Percentiles rank a stretch among this genome's conserved stretches.
Evolutionary conservation across 1,140 invertebrate species (phyloP).

Genomic region (Nasonia vitripennis): DNA sequence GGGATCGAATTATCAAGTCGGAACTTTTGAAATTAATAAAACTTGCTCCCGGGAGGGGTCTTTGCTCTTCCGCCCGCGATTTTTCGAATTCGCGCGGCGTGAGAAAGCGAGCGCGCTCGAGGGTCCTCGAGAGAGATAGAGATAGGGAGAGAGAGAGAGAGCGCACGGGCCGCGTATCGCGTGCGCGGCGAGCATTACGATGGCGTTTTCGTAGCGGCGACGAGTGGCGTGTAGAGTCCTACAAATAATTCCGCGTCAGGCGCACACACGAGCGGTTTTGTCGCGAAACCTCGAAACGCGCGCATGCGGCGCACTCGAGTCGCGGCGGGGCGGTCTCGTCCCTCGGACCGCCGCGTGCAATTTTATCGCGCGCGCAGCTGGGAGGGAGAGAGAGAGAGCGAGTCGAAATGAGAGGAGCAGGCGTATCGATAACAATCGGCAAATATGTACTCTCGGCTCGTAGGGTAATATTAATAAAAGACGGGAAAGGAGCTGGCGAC

Average conservation of each 20-base stretch:
- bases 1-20: conserved; percentile 70
- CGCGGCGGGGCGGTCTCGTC: background rate
- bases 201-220: conserved; percentile 18
- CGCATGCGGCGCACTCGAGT: too few relatives aligned
- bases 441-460: conserved; percentile 27
- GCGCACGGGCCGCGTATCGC: too few relatives aligned
- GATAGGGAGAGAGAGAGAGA: too few relatives aligned
- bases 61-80: too few relatives aligned
- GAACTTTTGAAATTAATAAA: conserved; percentile 73
- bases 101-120: background rate
- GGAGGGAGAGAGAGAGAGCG: too few relatives aligned
- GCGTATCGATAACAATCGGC: background rate
- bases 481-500: conserved; percentile 13
- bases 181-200: background rate
- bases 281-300: background rate
- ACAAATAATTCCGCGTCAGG: conserved; percentile 43
- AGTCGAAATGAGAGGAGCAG: too few relatives aligned
- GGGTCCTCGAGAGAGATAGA: conserved; percentile 27
- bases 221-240: conserved; percentile 47
- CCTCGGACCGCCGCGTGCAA: background rate
- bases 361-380: too few relatives aligned
- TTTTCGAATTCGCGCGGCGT: too few relatives aligned
- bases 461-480: conserved; percentile 40
- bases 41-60: conserved; percentile 53
- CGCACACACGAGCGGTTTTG: conserved; percentile 13